A percentile compares a stretch with the other conserved stretches of the same genome.
Conservation (phyloP, 1,140 invertebrate species). For the Pomacea maculata region DNA sequence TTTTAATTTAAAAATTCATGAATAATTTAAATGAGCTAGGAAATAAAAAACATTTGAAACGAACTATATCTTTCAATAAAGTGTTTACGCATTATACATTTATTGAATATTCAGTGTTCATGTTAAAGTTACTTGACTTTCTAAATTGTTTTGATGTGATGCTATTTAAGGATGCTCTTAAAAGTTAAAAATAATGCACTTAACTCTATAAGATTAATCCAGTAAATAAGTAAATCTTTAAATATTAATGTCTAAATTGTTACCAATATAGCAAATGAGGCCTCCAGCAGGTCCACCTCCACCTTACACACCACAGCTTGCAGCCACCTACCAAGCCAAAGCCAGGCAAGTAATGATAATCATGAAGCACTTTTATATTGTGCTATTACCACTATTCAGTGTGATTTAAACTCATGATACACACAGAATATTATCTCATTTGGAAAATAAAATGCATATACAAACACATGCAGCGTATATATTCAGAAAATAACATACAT, state of each 20-base stretch:
- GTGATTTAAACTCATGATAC: too few relatives aligned
- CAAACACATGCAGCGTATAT: not conserved
- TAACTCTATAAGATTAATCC: not conserved
- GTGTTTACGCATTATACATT: not conserved
- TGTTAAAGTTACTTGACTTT: not conserved
- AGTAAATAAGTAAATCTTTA: not conserved
- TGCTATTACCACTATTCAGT: too few relatives aligned
- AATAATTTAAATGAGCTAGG: too few relatives aligned
- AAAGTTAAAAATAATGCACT: not conserved
- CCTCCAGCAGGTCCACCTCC: conserved; percentile 10
- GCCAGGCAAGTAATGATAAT: not conserved
- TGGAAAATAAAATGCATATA: too few relatives aligned
- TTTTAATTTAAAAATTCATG: not conserved
- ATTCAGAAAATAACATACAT: not conserved
- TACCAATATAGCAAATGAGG: not conserved
- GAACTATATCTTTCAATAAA: too few relatives aligned
- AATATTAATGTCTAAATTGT: not conserved
- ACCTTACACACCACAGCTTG: conserved; percentile 7
- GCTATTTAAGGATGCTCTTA: not conserved
- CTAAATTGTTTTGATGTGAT: not conserved
- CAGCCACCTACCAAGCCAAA: conserved; percentile 1
- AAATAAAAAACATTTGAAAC: too few relatives aligned
- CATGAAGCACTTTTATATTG: too few relatives aligned
- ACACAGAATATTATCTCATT: too few relatives aligned
- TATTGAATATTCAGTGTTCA: not conserved